Evolutionary conservation across 2,113 vertebrate genomes (phyloP), one percentile per base, ranked within the genome.

Genomic region (Tapirus terrestris): DNA sequence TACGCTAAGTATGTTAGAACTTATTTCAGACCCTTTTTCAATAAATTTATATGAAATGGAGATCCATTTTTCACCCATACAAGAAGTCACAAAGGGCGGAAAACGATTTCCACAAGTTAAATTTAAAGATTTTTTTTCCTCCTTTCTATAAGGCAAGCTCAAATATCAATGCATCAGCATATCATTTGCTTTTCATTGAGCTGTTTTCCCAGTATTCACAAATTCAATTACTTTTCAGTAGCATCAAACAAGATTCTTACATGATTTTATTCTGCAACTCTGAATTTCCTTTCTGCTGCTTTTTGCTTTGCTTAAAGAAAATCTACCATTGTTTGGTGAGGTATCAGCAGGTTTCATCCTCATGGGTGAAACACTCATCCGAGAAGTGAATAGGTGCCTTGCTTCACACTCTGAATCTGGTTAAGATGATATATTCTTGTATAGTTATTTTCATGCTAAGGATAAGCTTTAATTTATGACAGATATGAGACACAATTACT

Each of bases 241-340:
- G 88, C 97, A 98, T 70, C 70, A 73, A 97, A 97, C 36, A 96
- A 73, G 88, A 91, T 89, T 97, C 91, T 90, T 96, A 97, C 60
- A 97, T 96, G 94, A 97, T 96, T 98, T 98, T 96, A 96, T 97
- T 98, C 97, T 97, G 81, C 94, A 97, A 65, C 86, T 98, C 75
- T 61, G 90, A 97, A 48, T 98, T 97, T 98, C 88, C 60, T 97
- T 98, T 83, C 90, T 94, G 93, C 33, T 96, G 83, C 27, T 96
- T 98, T 98, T 97, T 97, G 97, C 97, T 98, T 98, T 96, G 83
- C 79, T 98, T 97, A 72, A 96, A 97, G 96, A 85, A 79, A 51
- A 18, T 81, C 73, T 96, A 81, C 91, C 77, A 94, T 90, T 63
- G 97, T 97, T 89, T 95, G 94, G 96, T 97, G 89, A 97, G 98